Conservation (phyloP, 2,888 invertebrate species). For the Hemicrepidius hirtus region DNA sequence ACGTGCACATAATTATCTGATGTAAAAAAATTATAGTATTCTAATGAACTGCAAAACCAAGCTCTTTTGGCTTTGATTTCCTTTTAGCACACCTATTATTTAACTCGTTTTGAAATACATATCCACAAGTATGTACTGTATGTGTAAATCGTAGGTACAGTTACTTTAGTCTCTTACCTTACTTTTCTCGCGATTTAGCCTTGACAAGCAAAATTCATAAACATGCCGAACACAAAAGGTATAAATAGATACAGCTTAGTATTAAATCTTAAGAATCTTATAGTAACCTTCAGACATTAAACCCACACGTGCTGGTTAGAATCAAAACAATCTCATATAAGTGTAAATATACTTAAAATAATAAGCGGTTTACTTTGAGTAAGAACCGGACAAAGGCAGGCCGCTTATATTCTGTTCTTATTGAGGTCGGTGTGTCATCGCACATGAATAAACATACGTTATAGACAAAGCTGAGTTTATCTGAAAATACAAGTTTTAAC, state of each 20-base stretch:
- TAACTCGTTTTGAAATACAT: neutral
- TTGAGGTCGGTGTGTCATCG: constrained; percentile 2
- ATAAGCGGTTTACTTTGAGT: too few species aligned
- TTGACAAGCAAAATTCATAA: neutral
- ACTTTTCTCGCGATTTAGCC: neutral
- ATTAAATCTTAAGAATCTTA: neutral
- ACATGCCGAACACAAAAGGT: neutral
- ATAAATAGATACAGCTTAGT: neutral
- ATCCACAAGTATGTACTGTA: neutral
- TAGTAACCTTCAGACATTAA: neutral
- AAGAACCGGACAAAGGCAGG: neutral
- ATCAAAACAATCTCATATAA: neutral
- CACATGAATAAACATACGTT: neutral
- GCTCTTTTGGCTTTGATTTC: too few species aligned
- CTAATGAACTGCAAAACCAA: too few species aligned
- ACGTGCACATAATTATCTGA: too few species aligned
- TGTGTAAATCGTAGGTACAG: neutral
- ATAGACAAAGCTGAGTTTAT: neutral
- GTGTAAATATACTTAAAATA: neutral
- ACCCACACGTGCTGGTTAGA: neutral
- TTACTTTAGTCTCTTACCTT: neutral
- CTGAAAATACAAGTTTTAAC: neutral
- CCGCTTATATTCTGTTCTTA: neutral
- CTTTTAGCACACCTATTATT: too few species aligned
- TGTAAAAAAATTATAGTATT: too few species aligned